Evolutionary conservation across 2,797 vertebrate genomes (phyloP).

Genomic region (Mormyrops attenuatus): DNA sequence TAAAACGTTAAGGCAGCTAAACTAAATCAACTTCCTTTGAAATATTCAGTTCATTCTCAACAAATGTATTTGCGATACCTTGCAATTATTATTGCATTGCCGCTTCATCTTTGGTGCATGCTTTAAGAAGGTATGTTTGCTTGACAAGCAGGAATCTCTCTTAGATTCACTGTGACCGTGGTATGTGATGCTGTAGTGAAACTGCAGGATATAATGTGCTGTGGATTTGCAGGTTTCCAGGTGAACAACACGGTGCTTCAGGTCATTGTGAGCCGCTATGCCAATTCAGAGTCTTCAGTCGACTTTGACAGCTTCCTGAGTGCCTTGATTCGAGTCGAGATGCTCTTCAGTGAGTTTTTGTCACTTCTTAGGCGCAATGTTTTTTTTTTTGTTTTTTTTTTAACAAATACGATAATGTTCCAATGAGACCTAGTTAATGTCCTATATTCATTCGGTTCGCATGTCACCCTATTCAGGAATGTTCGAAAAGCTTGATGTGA

Average conservation of each 20-base stretch:
- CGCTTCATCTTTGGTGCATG: neutral
- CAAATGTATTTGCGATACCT: neutral
- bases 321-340: conserved; percentile 65
- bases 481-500: conserved; percentile 48
- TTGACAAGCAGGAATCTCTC: neutral
- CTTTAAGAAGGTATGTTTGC: neutral
- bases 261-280: conserved; percentile 46
- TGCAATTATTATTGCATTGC: neutral
- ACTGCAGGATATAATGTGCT: neutral
- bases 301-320: conserved; percentile 64
- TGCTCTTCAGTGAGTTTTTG: conserved; percentile 64
- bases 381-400: neutral
- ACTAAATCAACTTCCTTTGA: neutral
- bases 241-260: conserved; percentile 59
- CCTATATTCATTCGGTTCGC: neutral
- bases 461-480: conserved; percentile 34
- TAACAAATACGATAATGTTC: neutral
- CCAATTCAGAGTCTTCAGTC: conserved; percentile 46
- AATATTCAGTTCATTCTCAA: neutral
- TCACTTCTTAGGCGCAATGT: neutral
- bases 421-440: neutral
- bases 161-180: neutral
- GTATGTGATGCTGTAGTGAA: neutral
- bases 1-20: neutral
- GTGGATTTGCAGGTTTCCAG: conserved; percentile 54